These are phyloP conservation scores for Sarcophaga peregrina DNA, from an alignment of 1,140 invertebrate species.

Conservation along the genomic window DNA sequence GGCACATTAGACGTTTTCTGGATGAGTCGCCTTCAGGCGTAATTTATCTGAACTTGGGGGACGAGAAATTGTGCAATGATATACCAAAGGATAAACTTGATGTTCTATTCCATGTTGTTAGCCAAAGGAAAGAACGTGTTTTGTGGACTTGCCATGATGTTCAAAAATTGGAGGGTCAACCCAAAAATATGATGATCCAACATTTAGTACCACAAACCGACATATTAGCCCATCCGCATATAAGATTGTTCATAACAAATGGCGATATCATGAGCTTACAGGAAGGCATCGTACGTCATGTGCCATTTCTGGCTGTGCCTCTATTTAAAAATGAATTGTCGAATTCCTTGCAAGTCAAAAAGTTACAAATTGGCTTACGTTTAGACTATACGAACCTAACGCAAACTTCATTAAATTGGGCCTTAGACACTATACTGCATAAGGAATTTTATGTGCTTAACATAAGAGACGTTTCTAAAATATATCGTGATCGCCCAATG, in stretches of 20 bases:
- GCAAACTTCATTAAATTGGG: slow-evolving; percentile 54
- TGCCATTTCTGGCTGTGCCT: slow-evolving; percentile 70
- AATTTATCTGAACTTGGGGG: slow-evolving; percentile 70
- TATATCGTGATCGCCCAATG: slow-evolving; percentile 70
- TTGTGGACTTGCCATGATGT: slow-evolving; percentile 70
- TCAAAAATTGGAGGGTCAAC: slow-evolving; percentile 57
- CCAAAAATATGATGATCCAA: slow-evolving; percentile 67
- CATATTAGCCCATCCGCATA: slow-evolving; percentile 68
- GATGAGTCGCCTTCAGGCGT: slow-evolving; percentile 68
- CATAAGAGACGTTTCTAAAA: slow-evolving; percentile 66
- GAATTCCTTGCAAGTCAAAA: slow-evolving; percentile 64
- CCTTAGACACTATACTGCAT: slow-evolving; percentile 52
- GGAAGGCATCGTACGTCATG: slow-evolving; percentile 68
- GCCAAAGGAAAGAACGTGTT: slow-evolving; percentile 67
- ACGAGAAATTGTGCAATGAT: slow-evolving; percentile 56
- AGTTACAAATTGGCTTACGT: slow-evolving; percentile 53
- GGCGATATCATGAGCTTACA: slow-evolving; percentile 70
- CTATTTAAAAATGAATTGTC: slow-evolving; percentile 64
- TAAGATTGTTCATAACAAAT: slow-evolving; percentile 69
- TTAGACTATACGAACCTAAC: slow-evolving; percentile 56
- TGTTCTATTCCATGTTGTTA: slow-evolving; percentile 64
- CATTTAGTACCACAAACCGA: slow-evolving; percentile 72
- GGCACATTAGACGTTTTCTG: slow-evolving; percentile 66
- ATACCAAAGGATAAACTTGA: slow-evolving; percentile 58
- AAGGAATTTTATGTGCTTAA: slow-evolving; percentile 57